Conservation (phyloP, 2,888 invertebrate species). For the Pachymerium ferrugineum region DNA sequence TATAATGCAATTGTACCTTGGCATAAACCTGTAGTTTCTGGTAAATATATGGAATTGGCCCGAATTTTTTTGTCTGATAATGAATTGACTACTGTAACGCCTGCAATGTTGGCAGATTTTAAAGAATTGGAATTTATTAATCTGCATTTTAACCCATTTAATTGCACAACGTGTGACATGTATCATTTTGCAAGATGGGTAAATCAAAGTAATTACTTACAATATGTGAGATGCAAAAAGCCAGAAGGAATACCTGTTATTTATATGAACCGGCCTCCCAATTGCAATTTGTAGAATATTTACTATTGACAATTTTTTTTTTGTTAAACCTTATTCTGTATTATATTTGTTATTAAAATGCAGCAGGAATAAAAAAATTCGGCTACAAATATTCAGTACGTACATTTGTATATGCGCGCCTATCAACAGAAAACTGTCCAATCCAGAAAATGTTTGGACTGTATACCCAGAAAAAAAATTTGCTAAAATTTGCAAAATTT, state of each 20-base stretch:
- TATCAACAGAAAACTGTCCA: no score
- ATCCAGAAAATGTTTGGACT: no score
- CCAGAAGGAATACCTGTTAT: neutral
- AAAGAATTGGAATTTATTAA: neutral
- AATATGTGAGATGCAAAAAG: neutral
- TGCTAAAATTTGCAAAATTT: no score
- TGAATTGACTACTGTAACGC: neutral
- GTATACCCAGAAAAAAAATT: no score
- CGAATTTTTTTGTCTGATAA: neutral
- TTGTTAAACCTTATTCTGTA: no score
- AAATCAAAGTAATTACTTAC: neutral
- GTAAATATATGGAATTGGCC: neutral
- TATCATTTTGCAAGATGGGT: conserved; percentile 8
- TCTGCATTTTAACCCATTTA: neutral
- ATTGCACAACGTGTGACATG: neutral
- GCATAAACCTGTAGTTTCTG: neutral
- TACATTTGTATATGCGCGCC: no score
- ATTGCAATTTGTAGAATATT: neutral
- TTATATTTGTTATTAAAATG: no score
- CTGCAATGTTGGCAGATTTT: neutral
- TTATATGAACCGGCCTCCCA: neutral
- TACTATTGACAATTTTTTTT: no score
- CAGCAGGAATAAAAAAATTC: no score
- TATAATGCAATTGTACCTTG: neutral
- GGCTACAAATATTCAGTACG: no score